These are phyloP conservation scores for Oenanthe melanoleuca DNA, from an alignment of 2,113 vertebrate genomes.

Conservation along the genomic window DNA sequence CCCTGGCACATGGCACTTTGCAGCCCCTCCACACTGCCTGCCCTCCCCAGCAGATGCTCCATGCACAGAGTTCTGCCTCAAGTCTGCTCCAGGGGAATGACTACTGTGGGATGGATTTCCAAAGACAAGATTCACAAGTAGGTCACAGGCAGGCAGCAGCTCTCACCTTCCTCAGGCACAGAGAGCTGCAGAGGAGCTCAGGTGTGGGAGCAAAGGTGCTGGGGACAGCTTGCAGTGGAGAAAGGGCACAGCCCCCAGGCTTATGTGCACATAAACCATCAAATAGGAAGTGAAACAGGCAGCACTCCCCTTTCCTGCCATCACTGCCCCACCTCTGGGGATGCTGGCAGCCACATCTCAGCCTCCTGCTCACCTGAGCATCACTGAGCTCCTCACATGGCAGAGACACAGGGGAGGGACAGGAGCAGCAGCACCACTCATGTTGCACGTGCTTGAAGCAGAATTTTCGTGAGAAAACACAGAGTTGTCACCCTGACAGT, in stretches of 20 bases:
- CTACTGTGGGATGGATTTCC: not conserved
- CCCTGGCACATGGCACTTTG: not conserved
- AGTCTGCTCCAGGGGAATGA: not conserved
- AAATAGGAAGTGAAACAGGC: not conserved
- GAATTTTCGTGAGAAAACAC: not conserved
- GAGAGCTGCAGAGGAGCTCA: not conserved
- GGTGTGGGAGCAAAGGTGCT: not conserved
- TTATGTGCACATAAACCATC: not conserved
- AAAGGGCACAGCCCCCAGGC: not conserved
- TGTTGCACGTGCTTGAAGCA: not conserved
- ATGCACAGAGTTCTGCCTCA: not conserved
- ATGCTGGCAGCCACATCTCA: not conserved
- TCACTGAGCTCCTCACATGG: not conserved
- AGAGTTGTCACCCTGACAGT: not conserved
- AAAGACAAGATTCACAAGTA: not conserved
- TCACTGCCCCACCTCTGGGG: not conserved
- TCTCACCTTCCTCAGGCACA: not conserved
- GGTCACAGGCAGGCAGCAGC: slow-evolving; percentile 4
- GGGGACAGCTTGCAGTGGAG: not conserved
- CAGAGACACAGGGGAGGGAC: not conserved
- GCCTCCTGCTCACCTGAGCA: not conserved
- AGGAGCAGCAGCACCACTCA: not conserved
- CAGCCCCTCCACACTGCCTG: not conserved
- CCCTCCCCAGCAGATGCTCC: not conserved
- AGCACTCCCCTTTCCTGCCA: not conserved